Base-by-base conservation (phyloP, 2,113 vertebrate genomes). In the Pedetes capensis region DNA sequence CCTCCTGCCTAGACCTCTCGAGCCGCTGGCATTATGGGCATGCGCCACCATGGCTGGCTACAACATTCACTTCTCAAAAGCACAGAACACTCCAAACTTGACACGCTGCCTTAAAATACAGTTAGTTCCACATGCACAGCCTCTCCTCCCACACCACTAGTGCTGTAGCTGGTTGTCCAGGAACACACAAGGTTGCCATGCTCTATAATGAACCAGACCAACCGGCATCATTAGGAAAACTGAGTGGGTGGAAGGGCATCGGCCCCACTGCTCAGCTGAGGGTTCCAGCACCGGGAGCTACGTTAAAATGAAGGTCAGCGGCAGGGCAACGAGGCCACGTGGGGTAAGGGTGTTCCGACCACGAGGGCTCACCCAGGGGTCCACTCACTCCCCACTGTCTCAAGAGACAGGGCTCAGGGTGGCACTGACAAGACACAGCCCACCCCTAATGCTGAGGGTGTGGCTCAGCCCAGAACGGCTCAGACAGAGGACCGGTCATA, bases 391-490 rank as follows among this genome's bases (percentile, higher is more conserved):
- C 2, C 66, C 37, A 22, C 4, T 4, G 18, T 68, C 29, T 91
- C 37, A 79, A 66, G 37, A 39, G n/a, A 29, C 47, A 32, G 47
- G 22, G 44, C n/a, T n/a, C 44, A 22, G 39, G 12, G 14, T 6
- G 51, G 18, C 22, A n/a, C 14, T 32, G 32, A 59, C 16, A 32
- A 63, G 8, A 27, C 1, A 5, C 18, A 32, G 29, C 10, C 8
- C 32, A 23, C 25, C 34, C 29, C 8, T 8, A 37, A 39, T 29
- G 37, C 55, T 51, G 20, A 27, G 66, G n/a, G 1, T 68, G 29
- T 0, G 23, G 5, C 11, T 25, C 1, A 1, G 25, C 44, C 44
- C 51, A 17, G 9, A 88, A n/a, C 1, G 61, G 25, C 3, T 8
- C 17, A 11, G 42, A 49, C 8, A 20, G n/a, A 37, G 29, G 47